Conservation (phyloP, 2,888 invertebrate species). For the Oegoconia quadripuncta region DNA sequence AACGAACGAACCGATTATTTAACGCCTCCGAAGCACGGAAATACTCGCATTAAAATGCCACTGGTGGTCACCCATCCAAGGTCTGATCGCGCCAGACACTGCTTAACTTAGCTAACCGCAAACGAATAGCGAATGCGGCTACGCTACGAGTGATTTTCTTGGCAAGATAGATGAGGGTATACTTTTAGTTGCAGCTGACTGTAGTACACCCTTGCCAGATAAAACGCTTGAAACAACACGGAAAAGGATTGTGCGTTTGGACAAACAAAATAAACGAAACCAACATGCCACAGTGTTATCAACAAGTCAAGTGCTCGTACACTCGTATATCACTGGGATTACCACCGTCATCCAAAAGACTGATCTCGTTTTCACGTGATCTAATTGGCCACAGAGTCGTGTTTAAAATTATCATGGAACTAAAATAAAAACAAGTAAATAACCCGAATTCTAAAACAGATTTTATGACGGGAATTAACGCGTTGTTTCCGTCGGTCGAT, state of each 20-base stretch:
- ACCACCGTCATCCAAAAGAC: neutral
- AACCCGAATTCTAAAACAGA: constrained; percentile 78
- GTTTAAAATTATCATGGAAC: constrained; percentile 76
- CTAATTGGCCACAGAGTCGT: constrained; percentile 67
- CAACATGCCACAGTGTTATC: neutral
- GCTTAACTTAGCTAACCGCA: too few relatives aligned
- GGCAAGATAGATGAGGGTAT: too few relatives aligned
- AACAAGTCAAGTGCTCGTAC: neutral
- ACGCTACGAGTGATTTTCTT: too few relatives aligned
- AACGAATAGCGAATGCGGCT: too few relatives aligned
- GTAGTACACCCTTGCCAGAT: too few relatives aligned
- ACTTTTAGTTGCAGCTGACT: too few relatives aligned
- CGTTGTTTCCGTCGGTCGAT: constrained; percentile 78
- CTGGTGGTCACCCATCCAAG: too few relatives aligned
- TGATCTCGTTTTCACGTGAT: constrained; percentile 57
- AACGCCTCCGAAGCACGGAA: too few relatives aligned
- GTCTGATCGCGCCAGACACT: too few relatives aligned
- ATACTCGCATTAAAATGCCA: too few relatives aligned
- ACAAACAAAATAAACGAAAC: neutral
- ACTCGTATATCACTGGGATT: neutral
- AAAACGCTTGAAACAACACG: too few relatives aligned
- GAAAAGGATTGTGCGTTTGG: neutral
- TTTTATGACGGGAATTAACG: constrained; percentile 80
- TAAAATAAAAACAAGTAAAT: constrained; percentile 79
- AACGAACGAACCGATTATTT: too few relatives aligned